Percentiles rank a stretch among this genome's conserved stretches.
phyloP scores from a whole-genome alignment of 2,113 vertebrate genomes.

The Megaptera novaeangliae region DNA sequence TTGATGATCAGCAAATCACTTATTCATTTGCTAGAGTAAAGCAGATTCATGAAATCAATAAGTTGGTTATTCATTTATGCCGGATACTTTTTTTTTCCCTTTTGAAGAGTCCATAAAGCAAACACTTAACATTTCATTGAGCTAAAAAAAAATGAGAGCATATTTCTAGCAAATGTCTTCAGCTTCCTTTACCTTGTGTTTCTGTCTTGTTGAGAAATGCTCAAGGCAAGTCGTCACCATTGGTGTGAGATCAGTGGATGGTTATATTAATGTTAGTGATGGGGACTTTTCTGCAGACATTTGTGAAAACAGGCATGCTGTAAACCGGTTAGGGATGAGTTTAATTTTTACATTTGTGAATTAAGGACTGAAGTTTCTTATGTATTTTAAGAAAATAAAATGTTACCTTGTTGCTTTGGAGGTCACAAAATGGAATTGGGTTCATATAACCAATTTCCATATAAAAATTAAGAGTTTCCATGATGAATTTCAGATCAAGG shows the following conservation, averaged over 20 bases:
- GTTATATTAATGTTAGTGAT: background rate
- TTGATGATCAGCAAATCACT: slow-evolving; percentile 5
- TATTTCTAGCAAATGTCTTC: background rate
- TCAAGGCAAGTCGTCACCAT: background rate
- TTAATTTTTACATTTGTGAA: background rate
- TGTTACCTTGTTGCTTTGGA: background rate
- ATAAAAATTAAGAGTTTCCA: background rate
- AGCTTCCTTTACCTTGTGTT: background rate
- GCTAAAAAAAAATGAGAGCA: background rate
- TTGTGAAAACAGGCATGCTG: background rate
- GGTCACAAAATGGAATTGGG: background rate
- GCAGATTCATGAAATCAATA: slow-evolving; percentile 1
- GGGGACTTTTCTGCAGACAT: background rate
- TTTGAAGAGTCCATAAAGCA: background rate
- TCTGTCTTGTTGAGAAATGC: background rate
- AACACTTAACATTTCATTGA: background rate
- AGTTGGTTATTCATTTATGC: slow-evolving; percentile 15
- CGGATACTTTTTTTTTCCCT: background rate
- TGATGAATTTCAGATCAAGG: background rate
- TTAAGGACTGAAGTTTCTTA: background rate
- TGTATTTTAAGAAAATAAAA: slow-evolving; percentile 29
- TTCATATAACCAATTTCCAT: background rate
- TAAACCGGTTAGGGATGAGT: background rate
- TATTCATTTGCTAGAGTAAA: slow-evolving; percentile 12
- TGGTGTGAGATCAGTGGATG: background rate